phyloP scores from a whole-genome alignment of 2,797 vertebrate genomes.

The Spinibarbus caldwelli region DNA sequence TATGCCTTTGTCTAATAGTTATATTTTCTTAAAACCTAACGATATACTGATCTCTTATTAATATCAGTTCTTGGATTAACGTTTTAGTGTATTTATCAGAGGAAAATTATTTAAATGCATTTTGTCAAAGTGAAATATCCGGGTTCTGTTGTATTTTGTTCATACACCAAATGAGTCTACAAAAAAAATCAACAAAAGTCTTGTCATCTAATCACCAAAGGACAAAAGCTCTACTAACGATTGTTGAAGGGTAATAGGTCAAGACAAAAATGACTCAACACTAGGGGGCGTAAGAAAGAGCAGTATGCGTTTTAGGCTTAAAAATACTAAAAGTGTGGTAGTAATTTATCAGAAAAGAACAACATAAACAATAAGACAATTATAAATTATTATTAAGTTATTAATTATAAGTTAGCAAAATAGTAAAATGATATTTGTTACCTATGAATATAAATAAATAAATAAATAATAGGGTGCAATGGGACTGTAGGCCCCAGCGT shows the following conservation, averaged over 20 bases:
- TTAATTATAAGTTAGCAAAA: background rate
- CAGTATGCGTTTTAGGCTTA: background rate
- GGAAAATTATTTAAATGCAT: no score
- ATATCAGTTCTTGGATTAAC: background rate
- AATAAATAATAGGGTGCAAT: background rate
- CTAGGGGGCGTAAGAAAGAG: slow-evolving; percentile 33
- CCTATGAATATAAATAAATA: background rate
- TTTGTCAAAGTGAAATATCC: background rate
- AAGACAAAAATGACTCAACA: slow-evolving; percentile 25
- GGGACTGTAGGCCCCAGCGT: background rate
- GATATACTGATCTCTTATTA: background rate
- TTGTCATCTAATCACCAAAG: background rate
- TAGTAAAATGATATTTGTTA: background rate
- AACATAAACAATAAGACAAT: background rate
- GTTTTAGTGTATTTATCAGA: background rate
- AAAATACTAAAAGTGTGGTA: background rate
- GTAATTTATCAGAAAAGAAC: background rate
- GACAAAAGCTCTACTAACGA: slow-evolving; percentile 5
- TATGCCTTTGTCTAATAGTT: background rate
- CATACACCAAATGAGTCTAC: background rate
- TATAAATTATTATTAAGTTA: background rate
- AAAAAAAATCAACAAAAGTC: background rate
- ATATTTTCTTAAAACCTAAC: background rate
- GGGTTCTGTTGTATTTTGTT: background rate
- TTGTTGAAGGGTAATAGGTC: slow-evolving; percentile 46